These are phyloP conservation scores for Apistogramma diplotaenia DNA, from an alignment of 2,113 vertebrate genomes.

Conservation along the genomic window DNA sequence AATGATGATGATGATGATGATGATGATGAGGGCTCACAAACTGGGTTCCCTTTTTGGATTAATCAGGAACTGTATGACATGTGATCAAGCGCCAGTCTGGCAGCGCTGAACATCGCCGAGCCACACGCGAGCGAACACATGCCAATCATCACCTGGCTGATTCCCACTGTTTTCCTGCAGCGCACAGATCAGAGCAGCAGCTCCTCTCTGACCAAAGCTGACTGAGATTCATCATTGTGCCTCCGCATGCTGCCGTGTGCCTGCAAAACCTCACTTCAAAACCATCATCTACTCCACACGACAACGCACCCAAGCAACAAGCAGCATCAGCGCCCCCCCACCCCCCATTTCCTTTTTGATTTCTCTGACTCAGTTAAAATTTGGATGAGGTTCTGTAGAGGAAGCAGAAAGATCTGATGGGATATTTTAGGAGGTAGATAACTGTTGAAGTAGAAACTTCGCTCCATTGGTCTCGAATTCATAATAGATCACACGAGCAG, in stretches of 20 bases:
- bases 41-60: slow-evolving; percentile 17
- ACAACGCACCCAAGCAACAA: background rate
- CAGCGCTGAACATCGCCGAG: slow-evolving; percentile 16
- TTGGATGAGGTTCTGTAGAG: background rate
- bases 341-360: background rate
- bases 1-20: slow-evolving; percentile 1
- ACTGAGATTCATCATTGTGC: slow-evolving; percentile 1
- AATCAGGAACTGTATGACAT: slow-evolving; percentile 39
- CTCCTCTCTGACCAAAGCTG: background rate
- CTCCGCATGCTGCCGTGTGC: background rate
- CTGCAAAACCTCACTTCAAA: slow-evolving; percentile 2
- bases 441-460: slow-evolving; percentile 5
- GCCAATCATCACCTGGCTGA: background rate
- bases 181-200: slow-evolving; percentile 8
- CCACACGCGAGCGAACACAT: background rate
- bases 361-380: slow-evolving; percentile 43
- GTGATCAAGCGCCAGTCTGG: slow-evolving; percentile 54
- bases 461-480: slow-evolving; percentile 33
- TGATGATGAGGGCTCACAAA: slow-evolving; percentile 8
- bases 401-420: background rate
- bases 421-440: slow-evolving; percentile 9
- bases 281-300: background rate
- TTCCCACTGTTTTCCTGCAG: background rate
- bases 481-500: slow-evolving; percentile 78
- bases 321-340: background rate